These are phyloP conservation scores for Notechis scutatus DNA, from an alignment of 2,113 vertebrate genomes.

Conservation along the genomic window DNA sequence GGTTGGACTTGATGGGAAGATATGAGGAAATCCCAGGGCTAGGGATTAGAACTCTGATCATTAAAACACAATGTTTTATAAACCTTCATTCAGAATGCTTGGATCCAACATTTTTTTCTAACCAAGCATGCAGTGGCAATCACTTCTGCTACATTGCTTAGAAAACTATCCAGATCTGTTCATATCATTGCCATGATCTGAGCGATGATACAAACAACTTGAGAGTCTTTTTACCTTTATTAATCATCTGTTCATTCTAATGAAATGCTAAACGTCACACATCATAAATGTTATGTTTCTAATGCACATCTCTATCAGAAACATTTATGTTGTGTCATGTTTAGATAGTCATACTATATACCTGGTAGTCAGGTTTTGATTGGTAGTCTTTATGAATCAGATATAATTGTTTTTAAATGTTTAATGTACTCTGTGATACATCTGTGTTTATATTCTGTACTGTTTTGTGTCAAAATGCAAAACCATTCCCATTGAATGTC, in stretches of 20 bases:
- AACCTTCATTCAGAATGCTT: neutral
- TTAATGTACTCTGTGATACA: conserved; percentile 22
- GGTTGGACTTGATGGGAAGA: neutral
- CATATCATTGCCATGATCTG: neutral
- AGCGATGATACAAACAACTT: neutral
- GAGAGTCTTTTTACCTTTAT: neutral
- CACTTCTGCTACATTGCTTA: neutral
- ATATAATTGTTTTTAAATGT: neutral
- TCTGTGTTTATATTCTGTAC: conserved; percentile 42
- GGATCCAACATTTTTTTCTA: neutral
- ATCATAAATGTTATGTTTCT: neutral
- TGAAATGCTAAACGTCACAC: neutral
- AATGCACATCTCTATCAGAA: neutral
- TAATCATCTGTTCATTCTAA: neutral
- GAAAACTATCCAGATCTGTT: neutral
- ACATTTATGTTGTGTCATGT: neutral
- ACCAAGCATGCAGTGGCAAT: neutral
- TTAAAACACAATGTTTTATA: neutral
- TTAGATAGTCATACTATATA: neutral
- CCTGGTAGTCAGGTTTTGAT: neutral
- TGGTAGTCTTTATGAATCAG: neutral
- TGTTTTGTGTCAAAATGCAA: conserved; percentile 16
- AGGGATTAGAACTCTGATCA: neutral
- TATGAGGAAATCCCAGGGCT: neutral
- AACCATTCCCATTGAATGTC: conserved; percentile 27